These are phyloP conservation scores for Schlechtendalia chinensis DNA, from an alignment of 1,140 invertebrate species.

Conservation along the genomic window DNA sequence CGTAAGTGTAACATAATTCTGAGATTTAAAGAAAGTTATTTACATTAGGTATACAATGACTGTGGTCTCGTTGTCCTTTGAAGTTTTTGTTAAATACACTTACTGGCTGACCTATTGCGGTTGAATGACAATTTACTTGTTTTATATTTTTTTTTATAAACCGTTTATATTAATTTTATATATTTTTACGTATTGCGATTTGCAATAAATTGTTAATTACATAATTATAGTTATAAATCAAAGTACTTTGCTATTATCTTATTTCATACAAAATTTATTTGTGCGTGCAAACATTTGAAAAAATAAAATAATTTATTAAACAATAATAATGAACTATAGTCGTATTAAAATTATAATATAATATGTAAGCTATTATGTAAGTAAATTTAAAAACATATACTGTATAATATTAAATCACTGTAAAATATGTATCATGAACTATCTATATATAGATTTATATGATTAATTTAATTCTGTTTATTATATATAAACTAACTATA, in stretches of 20 bases:
- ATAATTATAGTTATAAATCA: not conserved
- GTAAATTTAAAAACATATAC: not conserved
- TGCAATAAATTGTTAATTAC: not conserved
- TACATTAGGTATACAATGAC: too few relatives aligned
- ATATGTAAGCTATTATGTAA: not conserved
- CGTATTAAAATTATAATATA: not conserved
- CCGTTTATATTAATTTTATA: too few relatives aligned
- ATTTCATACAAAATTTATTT: not conserved
- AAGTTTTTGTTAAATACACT: too few relatives aligned
- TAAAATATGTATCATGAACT: not conserved
- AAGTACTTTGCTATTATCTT: not conserved
- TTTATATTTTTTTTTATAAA: too few relatives aligned
- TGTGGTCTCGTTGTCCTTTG: too few relatives aligned
- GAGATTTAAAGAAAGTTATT: too few relatives aligned
- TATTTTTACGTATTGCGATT: too few relatives aligned
- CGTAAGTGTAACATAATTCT: too few relatives aligned
- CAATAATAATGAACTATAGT: not conserved
- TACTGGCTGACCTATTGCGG: too few relatives aligned
- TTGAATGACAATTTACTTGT: too few relatives aligned
- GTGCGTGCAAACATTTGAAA: not conserved
- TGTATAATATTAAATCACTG: not conserved
- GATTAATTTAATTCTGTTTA: not conserved
- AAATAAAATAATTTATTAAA: not conserved
- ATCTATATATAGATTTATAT: not conserved
- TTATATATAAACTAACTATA: constrained; percentile 1